Percentiles rank a stretch among this genome's conserved stretches.
phyloP scores from a whole-genome alignment of 1,140 invertebrate genomes.

The Onthophagus taurus region DNA sequence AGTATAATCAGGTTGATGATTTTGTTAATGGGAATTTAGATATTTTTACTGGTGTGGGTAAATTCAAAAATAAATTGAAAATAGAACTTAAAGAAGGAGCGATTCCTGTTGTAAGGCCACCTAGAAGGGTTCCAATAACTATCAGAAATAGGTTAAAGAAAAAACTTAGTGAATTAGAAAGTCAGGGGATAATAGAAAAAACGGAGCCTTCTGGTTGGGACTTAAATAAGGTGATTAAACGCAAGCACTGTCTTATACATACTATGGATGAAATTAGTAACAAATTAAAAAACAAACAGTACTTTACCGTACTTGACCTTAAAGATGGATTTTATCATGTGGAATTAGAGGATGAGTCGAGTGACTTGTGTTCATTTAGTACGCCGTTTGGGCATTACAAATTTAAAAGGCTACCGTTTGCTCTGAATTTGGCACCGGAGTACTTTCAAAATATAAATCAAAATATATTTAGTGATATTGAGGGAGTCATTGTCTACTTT shows the following conservation, averaged over 20 bases:
- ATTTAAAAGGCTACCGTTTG: constrained; percentile 31
- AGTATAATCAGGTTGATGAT: background rate
- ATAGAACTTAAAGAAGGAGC: constrained; percentile 13
- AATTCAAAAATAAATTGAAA: constrained; percentile 8
- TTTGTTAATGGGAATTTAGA: constrained; percentile 7
- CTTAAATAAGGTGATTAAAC: background rate
- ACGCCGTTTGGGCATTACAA: constrained; percentile 17
- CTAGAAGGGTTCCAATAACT: constrained; percentile 3
- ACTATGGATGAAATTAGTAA: constrained; percentile 1
- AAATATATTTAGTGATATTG: constrained; percentile 32
- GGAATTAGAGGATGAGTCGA: constrained; percentile 19
- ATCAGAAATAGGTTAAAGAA: constrained; percentile 8
- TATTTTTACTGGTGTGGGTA: constrained; percentile 8
- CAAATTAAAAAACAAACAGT: constrained; percentile 14
- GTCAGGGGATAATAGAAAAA: background rate
- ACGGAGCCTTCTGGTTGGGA: background rate
- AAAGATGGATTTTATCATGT: constrained; percentile 8
- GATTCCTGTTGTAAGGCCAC: background rate
- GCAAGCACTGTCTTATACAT: background rate
- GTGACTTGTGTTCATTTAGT: constrained; percentile 24
- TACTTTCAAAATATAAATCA: constrained; percentile 33
- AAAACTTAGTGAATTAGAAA: constrained; percentile 5
- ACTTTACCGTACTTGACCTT: constrained; percentile 20
- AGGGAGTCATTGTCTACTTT: constrained; percentile 31
- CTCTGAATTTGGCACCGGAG: constrained; percentile 33